A percentile compares a stretch with the other conserved stretches of the same genome.
Evolutionary conservation across 2,113 vertebrate genomes (phyloP).

Genomic region (Toxostoma redivivum): DNA sequence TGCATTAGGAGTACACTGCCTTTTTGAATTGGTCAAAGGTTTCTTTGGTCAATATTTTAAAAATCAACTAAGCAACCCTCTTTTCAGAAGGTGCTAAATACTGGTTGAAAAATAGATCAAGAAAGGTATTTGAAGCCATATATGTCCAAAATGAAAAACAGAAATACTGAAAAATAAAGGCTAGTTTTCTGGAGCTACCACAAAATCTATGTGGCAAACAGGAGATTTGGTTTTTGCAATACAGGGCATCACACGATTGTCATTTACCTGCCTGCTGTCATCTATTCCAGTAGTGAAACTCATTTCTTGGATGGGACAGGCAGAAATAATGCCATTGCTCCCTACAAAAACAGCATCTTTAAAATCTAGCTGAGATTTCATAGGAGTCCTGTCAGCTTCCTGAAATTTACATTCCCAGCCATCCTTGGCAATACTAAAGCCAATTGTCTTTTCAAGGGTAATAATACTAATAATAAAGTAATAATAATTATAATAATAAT

Average conservation of each 20-base stretch:
- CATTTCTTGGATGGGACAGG: background rate
- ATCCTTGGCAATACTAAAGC: background rate
- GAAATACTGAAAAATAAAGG: background rate
- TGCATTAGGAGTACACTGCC: background rate
- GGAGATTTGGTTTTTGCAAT: background rate
- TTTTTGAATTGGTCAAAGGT: background rate
- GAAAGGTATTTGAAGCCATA: background rate
- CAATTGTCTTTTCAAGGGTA: background rate
- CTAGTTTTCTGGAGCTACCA: background rate
- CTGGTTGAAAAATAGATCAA: background rate
- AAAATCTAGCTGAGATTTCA: background rate
- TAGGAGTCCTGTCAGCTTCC: background rate
- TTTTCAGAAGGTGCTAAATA: background rate
- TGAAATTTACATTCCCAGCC: background rate
- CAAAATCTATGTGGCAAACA: background rate
- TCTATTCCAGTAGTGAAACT: background rate
- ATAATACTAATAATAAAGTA: background rate
- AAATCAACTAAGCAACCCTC: background rate
- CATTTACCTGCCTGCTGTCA: background rate
- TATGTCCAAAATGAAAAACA: background rate
- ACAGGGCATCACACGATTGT: background rate
- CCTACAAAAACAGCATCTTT: background rate
- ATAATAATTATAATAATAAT: background rate
- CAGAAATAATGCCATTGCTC: background rate
- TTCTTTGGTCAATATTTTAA: background rate